Base-by-base conservation (phyloP, 2,888 invertebrate genomes). In the Capitulum mitella region DNA sequence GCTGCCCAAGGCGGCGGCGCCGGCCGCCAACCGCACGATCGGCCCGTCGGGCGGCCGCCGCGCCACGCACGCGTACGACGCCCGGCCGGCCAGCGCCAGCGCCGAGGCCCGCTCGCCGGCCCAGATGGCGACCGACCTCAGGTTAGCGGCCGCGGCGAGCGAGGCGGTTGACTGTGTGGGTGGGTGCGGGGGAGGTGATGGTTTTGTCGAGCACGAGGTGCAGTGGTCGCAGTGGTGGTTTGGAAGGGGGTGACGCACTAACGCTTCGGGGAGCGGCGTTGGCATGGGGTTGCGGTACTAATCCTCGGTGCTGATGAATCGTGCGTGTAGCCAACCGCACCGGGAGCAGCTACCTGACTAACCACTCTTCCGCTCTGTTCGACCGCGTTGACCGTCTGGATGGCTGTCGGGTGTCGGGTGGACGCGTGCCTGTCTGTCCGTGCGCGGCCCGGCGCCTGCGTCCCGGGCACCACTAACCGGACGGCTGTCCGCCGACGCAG, bases 51-150 rank as follows among this genome's bases (percentile, higher is more conserved):
- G 79, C 16, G 80, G 80, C 26, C 77, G 82, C 26, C 80, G 82
- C 78, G 80, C 80, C 43, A 81, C 82, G 40, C 79, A 79, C 77
- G 79, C 85, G 32, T 92, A 91, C 86, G 92, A 92, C 83, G 10
- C 26, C 12, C 75, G 75, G 12, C 75, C 75, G 29, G 22, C 43
- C 29, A 75, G 75, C 46, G 75, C 75, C 43, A n/a, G 26, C 12
- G 29, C 46, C 22, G 70, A 70, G 40, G 10, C 40, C 8, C 70
- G 70, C 37, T 22, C 70, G 19, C 29, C 76, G 14, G 10, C 19
- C 78, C 80, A 40, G 79, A 79, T 10, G 80, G 80, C 19, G 54
- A 80, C 22, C 29, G 76, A 76, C 46, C 76, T 29, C 32, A 76
- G 76, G 46, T 43, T 3, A 16, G 76, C 19, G 29, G 29, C n/a